Evolutionary conservation across 2,888 invertebrate species (phyloP).

Genomic region (Acanthosepion lycidas): DNA sequence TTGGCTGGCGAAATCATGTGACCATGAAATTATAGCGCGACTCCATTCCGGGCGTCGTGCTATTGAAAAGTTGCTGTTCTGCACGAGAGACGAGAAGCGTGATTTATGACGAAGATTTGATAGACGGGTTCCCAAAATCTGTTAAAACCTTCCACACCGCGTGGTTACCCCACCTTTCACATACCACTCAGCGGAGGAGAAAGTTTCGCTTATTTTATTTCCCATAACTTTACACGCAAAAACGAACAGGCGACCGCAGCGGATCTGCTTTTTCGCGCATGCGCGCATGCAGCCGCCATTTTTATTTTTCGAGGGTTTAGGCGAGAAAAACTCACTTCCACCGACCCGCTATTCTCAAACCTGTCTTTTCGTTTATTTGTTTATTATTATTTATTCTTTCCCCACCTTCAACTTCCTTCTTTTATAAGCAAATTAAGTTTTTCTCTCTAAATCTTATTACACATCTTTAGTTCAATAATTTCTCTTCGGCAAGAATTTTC

Average conservation of each 20-base stretch:
- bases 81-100: neutral
- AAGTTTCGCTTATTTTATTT: constrained; percentile 9
- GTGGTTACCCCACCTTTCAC: no score
- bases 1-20: neutral
- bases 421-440: no score
- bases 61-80: constrained; percentile 1
- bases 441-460: no score
- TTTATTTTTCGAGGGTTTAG: neutral
- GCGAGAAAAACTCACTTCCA: neutral
- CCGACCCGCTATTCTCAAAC: neutral
- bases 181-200: neutral
- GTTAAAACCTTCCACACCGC: neutral
- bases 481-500: no score
- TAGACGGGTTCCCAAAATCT: constrained; percentile 33
- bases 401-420: no score
- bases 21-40: constrained; percentile 23
- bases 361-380: neutral
- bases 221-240: constrained; percentile 33
- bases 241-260: neutral
- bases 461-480: no score
- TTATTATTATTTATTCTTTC: no score
- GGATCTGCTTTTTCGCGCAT: neutral
- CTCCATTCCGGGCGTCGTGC: neutral
- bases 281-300: neutral
- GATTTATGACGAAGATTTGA: constrained; percentile 21